A percentile compares a stretch with the other conserved stretches of the same genome.
phyloP scores from a whole-genome alignment of 35 echinoderm and acorn worm species.

The Ophiothrix spiculata region DNA sequence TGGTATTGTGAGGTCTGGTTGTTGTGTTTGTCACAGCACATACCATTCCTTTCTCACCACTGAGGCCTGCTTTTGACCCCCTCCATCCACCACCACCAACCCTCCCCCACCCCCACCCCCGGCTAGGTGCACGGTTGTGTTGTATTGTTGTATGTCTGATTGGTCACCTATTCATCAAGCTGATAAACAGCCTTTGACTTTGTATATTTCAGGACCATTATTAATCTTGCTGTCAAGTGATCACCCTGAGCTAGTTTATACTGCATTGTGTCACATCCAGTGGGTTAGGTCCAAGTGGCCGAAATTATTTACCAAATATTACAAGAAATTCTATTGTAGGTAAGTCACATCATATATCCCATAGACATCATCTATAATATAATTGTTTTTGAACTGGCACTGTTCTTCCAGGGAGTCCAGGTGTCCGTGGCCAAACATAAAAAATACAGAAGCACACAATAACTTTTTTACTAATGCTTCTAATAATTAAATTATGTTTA shows the following conservation, averaged over 20 bases:
- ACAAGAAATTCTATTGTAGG: conserved; percentile 66
- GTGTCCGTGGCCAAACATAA: too few relatives aligned
- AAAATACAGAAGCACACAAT: too few relatives aligned
- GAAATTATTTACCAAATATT: conserved; percentile 27
- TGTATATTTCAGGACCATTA: conserved; percentile 11
- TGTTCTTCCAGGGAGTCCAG: too few relatives aligned
- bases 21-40: too few relatives aligned
- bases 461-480: too few relatives aligned
- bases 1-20: too few relatives aligned
- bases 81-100: neutral
- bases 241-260: conserved; percentile 36
- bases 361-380: too few relatives aligned
- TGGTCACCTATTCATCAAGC: neutral
- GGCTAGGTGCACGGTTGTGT: neutral
- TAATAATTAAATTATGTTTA: too few relatives aligned
- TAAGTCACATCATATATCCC: too few relatives aligned
- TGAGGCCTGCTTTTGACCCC: neutral
- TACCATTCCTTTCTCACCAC: neutral
- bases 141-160: neutral
- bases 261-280: conserved; percentile 39
- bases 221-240: conserved; percentile 46
- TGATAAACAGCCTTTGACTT: neutral
- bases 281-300: conserved; percentile 20
- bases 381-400: too few relatives aligned
- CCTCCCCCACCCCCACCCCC: neutral